Conservation (phyloP, 2,888 invertebrate species). For the Baronia brevicornis region DNA sequence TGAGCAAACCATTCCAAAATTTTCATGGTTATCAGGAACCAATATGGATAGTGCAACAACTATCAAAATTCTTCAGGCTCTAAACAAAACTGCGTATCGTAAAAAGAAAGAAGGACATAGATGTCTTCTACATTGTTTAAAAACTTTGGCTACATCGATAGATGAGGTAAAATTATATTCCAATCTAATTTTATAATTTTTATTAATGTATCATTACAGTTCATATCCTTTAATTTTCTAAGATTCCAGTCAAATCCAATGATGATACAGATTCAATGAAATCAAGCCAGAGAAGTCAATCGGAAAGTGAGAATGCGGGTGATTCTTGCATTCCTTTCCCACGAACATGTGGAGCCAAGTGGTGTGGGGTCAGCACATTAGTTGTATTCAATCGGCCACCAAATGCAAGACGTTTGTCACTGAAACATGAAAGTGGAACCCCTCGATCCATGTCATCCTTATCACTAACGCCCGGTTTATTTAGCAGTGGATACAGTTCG, state of each 20-base stretch:
- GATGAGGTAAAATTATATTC: slow-evolving; percentile 52
- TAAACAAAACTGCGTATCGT: slow-evolving; percentile 87
- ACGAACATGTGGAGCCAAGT: slow-evolving; percentile 93
- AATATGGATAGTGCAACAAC: slow-evolving; percentile 82
- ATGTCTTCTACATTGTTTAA: slow-evolving; percentile 90
- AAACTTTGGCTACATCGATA: slow-evolving; percentile 63
- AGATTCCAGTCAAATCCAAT: slow-evolving; percentile 75
- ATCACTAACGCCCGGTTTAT: slow-evolving; percentile 51
- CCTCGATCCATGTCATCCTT: slow-evolving; percentile 76
- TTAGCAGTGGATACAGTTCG: slow-evolving; percentile 51
- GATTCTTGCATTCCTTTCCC: slow-evolving; percentile 96
- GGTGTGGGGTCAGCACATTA: slow-evolving; percentile 89
- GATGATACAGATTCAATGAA: slow-evolving; percentile 69
- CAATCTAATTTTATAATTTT: not conserved
- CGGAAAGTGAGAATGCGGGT: slow-evolving; percentile 68
- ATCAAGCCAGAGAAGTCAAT: slow-evolving; percentile 64
- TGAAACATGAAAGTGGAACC: slow-evolving; percentile 82
- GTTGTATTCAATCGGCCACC: slow-evolving; percentile 90
- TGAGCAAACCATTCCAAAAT: slow-evolving; percentile 66
- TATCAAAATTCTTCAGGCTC: slow-evolving; percentile 84
- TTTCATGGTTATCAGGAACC: slow-evolving; percentile 69
- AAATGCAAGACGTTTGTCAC: slow-evolving; percentile 79
- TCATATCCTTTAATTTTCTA: slow-evolving; percentile 18
- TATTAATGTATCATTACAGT: slow-evolving; percentile 7
- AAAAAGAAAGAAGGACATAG: slow-evolving; percentile 89